Evolutionary conservation across 2,113 vertebrate species (phyloP).

Genomic region (Steatornis caripensis): DNA sequence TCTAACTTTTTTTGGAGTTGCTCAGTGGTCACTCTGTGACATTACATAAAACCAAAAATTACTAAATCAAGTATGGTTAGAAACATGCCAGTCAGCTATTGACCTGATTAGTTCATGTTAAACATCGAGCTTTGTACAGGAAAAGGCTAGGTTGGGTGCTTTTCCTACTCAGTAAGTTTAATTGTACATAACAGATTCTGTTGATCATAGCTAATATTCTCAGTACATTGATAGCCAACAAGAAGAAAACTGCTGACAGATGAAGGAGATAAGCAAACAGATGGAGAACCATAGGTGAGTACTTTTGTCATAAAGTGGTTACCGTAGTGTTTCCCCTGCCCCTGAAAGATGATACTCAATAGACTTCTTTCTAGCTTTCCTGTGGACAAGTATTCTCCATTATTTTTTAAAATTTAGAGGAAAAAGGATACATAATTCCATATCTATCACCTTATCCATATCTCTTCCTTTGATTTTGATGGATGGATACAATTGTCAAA

Average conservation of each 20-base stretch:
- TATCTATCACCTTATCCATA: neutral
- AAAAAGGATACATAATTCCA: neutral
- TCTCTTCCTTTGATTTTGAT: neutral
- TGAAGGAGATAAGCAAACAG: neutral
- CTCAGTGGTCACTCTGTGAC: neutral
- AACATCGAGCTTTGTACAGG: neutral
- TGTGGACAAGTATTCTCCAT: neutral
- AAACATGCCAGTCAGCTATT: neutral
- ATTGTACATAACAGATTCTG: neutral
- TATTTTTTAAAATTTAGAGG: neutral
- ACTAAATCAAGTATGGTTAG: neutral
- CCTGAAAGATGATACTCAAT: neutral
- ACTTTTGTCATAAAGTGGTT: neutral
- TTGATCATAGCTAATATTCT: neutral
- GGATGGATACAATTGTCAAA: neutral
- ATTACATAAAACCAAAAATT: neutral
- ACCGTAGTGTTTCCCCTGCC: neutral
- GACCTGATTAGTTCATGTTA: neutral
- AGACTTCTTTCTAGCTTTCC: neutral
- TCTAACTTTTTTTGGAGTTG: neutral
- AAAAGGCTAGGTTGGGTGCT: neutral
- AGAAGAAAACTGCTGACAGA: neutral
- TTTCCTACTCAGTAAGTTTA: neutral
- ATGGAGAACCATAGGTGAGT: neutral
- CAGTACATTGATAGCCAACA: neutral